A percentile compares a stretch with the other conserved stretches of the same genome.
Conservation (phyloP, 2,888 invertebrate species). For the Hipparchia sbordonii region DNA sequence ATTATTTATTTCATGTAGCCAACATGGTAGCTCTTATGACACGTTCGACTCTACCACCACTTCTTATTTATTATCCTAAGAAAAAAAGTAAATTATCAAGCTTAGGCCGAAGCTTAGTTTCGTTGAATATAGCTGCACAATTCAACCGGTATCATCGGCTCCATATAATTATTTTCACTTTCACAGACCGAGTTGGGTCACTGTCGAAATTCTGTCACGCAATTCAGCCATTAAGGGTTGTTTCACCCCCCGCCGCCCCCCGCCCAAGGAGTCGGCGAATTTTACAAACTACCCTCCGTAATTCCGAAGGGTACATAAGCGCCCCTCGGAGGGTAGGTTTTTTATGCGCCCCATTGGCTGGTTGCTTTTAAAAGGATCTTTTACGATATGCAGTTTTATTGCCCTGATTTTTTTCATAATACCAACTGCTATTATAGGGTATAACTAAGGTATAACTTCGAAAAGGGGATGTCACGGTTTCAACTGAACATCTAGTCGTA, state of each 20-base stretch:
- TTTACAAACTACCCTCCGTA: slow-evolving; percentile 78
- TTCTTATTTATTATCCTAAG: too few relatives aligned
- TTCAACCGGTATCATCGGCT: slow-evolving; percentile 52
- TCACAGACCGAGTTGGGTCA: slow-evolving; percentile 77
- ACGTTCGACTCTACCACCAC: too few relatives aligned
- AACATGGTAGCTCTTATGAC: too few relatives aligned
- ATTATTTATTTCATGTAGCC: too few relatives aligned
- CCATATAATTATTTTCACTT: slow-evolving; percentile 77
- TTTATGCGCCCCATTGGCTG: slow-evolving; percentile 60
- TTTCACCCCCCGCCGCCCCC: slow-evolving; percentile 57
- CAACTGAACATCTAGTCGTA: background rate
- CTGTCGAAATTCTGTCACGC: slow-evolving; percentile 83
- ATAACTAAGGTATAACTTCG: slow-evolving; percentile 9
- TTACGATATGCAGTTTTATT: slow-evolving; percentile 65
- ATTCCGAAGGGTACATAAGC: slow-evolving; percentile 66
- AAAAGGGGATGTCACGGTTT: slow-evolving; percentile 27
- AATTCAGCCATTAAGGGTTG: slow-evolving; percentile 80
- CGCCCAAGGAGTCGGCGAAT: slow-evolving; percentile 70
- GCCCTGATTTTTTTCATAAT: slow-evolving; percentile 53
- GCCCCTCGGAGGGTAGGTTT: slow-evolving; percentile 57
- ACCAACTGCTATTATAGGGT: slow-evolving; percentile 29
- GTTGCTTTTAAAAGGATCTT: slow-evolving; percentile 56
- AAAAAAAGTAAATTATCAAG: too few relatives aligned
- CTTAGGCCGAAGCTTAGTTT: too few relatives aligned
- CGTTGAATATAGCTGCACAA: too few relatives aligned